Percentiles rank a stretch among this genome's conserved stretches.
phyloP scores from a whole-genome alignment of 2,113 vertebrate species.

The Macrotis lagotis region DNA sequence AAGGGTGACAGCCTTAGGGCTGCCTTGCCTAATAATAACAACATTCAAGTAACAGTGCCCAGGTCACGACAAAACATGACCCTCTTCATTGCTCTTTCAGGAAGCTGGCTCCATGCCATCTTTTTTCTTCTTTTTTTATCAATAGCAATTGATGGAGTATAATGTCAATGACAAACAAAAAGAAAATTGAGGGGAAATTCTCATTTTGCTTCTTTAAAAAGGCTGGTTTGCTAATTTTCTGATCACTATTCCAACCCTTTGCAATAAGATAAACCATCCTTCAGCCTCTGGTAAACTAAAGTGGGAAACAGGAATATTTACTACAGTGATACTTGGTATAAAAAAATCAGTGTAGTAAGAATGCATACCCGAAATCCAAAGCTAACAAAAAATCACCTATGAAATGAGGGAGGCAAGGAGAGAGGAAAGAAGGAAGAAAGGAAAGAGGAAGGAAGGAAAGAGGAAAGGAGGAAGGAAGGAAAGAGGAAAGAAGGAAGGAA shows the following conservation, averaged over 20 bases:
- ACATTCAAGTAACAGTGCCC: conserved; percentile 90
- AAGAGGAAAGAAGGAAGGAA: not conserved
- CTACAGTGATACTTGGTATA: conserved; percentile 17
- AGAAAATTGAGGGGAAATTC: conserved; percentile 70
- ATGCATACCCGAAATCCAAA: conserved; percentile 35
- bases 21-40: conserved; percentile 93
- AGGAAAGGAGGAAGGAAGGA: not conserved
- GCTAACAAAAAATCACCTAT: conserved; percentile 41
- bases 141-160: conserved; percentile 77
- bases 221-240: not conserved
- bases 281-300: conserved; percentile 35
- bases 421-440: not conserved
- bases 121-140: conserved; percentile 70
- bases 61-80: conserved; percentile 92
- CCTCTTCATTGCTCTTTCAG: conserved; percentile 86
- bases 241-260: conserved; percentile 32
- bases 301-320: conserved; percentile 33
- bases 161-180: conserved; percentile 76
- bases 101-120: conserved; percentile 88
- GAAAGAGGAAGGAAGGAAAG: too few relatives aligned
- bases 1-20: conserved; percentile 88
- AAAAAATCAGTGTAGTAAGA: conserved; percentile 29
- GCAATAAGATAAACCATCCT: not conserved
- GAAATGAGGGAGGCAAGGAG: not conserved
- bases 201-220: conserved; percentile 74